Percentiles rank a stretch among this genome's conserved stretches.
Conservation (phyloP, 2,797 vertebrate genomes). For the Helarctos malayanus region DNA sequence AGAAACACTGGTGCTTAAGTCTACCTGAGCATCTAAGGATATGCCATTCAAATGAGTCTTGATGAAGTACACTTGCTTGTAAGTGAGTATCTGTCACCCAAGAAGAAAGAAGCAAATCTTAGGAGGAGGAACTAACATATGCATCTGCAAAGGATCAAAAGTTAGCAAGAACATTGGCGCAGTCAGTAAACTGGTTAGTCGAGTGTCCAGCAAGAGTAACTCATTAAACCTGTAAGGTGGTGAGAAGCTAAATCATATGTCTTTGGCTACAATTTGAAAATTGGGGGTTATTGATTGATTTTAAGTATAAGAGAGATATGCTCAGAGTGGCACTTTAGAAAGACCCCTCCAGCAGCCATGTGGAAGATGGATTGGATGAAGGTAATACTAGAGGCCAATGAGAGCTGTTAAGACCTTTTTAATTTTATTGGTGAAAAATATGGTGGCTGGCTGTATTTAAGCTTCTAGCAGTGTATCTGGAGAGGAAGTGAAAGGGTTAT, state of each 20-base stretch:
- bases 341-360: neutral
- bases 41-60: neutral
- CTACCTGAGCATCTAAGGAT: neutral
- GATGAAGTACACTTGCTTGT: neutral
- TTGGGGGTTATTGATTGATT: neutral
- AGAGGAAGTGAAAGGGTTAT: neutral
- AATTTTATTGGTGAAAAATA: constrained; percentile 4
- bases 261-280: constrained; percentile 51
- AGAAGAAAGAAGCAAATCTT: neutral
- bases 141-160: neutral
- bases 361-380: neutral
- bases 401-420: neutral
- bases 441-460: neutral
- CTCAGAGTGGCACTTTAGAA: neutral
- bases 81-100: neutral
- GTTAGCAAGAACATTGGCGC: neutral
- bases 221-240: neutral
- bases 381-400: neutral
- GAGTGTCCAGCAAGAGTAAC: neutral
- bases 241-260: neutral
- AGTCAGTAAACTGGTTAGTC: neutral
- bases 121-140: neutral
- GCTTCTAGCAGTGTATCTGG: neutral
- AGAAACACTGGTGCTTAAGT: neutral
- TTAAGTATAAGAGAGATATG: neutral